These are phyloP conservation scores for Polyodon spathula DNA, from an alignment of 2,113 vertebrate species.

Conservation along the genomic window DNA sequence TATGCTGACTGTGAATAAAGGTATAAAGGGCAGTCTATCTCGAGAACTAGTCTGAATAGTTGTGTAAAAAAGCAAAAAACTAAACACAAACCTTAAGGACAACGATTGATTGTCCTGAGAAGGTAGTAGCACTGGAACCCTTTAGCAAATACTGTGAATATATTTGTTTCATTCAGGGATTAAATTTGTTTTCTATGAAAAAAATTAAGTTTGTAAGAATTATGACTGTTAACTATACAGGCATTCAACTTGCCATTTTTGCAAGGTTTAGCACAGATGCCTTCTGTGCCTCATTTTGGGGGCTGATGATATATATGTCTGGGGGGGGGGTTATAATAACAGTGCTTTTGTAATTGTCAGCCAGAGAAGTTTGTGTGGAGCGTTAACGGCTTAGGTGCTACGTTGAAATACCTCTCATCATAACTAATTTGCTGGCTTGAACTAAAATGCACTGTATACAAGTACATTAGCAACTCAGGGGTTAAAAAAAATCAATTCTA, in stretches of 20 bases:
- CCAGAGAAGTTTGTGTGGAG: conserved; percentile 39
- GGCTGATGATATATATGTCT: conserved; percentile 3
- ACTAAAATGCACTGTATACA: conserved; percentile 66
- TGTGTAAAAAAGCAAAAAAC: too few species aligned
- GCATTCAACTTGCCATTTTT: conserved; percentile 60
- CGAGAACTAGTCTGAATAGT: too few species aligned
- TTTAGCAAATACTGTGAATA: conserved; percentile 65
- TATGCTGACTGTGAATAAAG: conserved; percentile 62
- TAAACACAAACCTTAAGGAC: conserved; percentile 42
- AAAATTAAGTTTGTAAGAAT: conserved; percentile 39
- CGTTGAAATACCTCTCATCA: conserved; percentile 63
- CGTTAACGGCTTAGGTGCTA: conserved; percentile 64
- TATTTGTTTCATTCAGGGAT: conserved; percentile 73
- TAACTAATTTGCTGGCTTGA: conserved; percentile 67
- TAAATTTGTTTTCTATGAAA: conserved; percentile 71
- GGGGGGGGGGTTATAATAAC: too few species aligned
- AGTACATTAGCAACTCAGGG: conserved; percentile 71
- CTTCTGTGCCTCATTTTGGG: conserved; percentile 1
- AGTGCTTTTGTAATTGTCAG: conserved; percentile 41
- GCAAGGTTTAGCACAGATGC: conserved; percentile 33
- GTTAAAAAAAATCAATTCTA: too few species aligned
- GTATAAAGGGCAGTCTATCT: conserved; percentile 13
- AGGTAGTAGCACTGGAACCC: conserved; percentile 67
- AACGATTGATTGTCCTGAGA: conserved; percentile 49
- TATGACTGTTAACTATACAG: conserved; percentile 40